Percentiles rank a stretch among this genome's conserved stretches.
phyloP scores from a whole-genome alignment of 2,888 invertebrate genomes.

The Epistrophe eligans region DNA sequence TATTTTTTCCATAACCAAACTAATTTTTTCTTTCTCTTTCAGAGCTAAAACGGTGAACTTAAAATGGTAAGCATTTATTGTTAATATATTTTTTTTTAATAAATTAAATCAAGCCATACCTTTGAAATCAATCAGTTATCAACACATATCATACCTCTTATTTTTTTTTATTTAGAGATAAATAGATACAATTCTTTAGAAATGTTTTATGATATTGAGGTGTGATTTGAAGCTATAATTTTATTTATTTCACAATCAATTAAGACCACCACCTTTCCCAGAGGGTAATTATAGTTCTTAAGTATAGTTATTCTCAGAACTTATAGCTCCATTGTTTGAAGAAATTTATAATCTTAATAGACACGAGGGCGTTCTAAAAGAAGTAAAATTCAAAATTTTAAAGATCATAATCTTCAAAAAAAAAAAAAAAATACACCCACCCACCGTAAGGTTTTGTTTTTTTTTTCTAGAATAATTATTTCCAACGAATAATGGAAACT shows the following conservation, averaged over 20 bases:
- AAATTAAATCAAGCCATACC: background rate
- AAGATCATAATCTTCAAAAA: constrained; percentile 9
- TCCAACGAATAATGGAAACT: background rate
- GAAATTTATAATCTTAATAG: background rate
- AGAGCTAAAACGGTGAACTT: constrained; percentile 62
- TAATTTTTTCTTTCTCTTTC: constrained; percentile 46
- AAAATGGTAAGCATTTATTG: constrained; percentile 63
- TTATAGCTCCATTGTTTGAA: background rate
- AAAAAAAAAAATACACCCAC: background rate
- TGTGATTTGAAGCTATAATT: background rate
- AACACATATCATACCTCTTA: background rate
- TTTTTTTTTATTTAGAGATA: background rate
- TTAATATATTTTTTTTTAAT: background rate
- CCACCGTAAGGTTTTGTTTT: background rate
- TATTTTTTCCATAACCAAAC: background rate
- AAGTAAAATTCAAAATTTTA: background rate
- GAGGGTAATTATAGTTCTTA: background rate
- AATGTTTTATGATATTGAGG: background rate
- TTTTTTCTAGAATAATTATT: background rate
- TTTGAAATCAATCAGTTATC: background rate
- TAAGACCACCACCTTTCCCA: background rate
- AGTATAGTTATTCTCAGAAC: background rate
- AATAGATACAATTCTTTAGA: background rate
- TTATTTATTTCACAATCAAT: background rate
- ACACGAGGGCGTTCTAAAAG: background rate